Evolutionary conservation across 53 echinoderm and acorn worm genomes (phyloP).

Genomic region (Arbacia lixula): DNA sequence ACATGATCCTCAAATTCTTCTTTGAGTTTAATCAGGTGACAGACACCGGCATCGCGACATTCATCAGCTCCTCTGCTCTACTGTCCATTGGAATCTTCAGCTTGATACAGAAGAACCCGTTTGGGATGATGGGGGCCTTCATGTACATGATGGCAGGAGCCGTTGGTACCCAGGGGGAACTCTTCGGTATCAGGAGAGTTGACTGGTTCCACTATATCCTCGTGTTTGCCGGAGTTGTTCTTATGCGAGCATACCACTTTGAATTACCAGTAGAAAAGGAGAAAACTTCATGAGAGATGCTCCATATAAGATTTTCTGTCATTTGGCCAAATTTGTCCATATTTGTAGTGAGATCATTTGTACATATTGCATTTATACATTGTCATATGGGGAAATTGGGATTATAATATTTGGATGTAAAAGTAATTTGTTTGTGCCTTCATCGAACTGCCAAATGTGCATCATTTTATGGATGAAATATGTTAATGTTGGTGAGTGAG

Average conservation of each 20-base stretch:
- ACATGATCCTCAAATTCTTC: constrained; percentile 54
- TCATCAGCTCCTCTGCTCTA: constrained; percentile 69
- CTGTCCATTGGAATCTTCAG: constrained; percentile 79
- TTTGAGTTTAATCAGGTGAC: constrained; percentile 29
- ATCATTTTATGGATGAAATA: too few relatives aligned
- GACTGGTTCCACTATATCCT: constrained; percentile 97
- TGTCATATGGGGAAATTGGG: too few relatives aligned
- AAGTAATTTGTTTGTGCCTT: too few relatives aligned
- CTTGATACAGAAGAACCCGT: constrained; percentile 76
- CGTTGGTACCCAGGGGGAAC: constrained; percentile 72
- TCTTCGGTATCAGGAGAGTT: constrained; percentile 66
- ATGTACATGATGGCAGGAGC: constrained; percentile 72
- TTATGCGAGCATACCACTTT: constrained; percentile 72
- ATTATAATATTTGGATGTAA: too few relatives aligned
- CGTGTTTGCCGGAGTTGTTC: constrained; percentile 79
- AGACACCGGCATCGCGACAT: constrained; percentile 48
- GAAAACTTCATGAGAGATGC: constrained; percentile 62
- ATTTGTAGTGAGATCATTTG: too few relatives aligned
- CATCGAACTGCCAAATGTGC: too few relatives aligned
- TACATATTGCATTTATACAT: too few relatives aligned
- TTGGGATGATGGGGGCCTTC: constrained; percentile 82
- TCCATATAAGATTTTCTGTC: too few relatives aligned
- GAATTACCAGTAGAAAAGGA: constrained; percentile 48
- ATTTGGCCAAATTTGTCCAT: too few relatives aligned
- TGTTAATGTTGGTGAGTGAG: too few relatives aligned